These are phyloP conservation scores for Onychomys arenicola DNA, from an alignment of 2,797 vertebrate genomes.

Conservation along the genomic window DNA sequence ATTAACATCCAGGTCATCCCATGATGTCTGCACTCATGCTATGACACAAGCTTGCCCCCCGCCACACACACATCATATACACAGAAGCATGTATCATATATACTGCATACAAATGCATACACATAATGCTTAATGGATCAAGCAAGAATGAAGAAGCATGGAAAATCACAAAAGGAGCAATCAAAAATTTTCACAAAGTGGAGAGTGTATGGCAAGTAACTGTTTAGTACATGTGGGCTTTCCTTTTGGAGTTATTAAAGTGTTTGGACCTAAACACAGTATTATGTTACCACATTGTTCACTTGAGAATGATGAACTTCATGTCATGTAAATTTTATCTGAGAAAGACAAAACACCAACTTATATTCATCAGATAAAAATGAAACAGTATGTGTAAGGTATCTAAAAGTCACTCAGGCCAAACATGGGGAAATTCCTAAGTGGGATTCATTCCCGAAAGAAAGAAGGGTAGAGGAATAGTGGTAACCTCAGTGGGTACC, in stretches of 20 bases:
- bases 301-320: not conserved
- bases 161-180: slow-evolving; percentile 24
- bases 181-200: not conserved
- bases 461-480: not conserved
- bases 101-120: not conserved
- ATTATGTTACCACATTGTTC: not conserved
- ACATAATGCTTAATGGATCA: not conserved
- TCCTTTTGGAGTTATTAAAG: slow-evolving; percentile 10
- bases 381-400: not conserved
- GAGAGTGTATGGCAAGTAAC: not conserved
- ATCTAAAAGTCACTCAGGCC: not conserved
- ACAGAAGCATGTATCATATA: not conserved
- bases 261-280: not conserved
- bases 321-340: not conserved
- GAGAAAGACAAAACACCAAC: not conserved
- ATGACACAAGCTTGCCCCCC: not conserved
- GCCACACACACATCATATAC: not conserved
- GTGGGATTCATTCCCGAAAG: not conserved
- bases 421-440: not conserved
- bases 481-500: not conserved
- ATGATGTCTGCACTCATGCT: not conserved
- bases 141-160: not conserved
- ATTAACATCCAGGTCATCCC: not conserved
- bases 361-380: not conserved
- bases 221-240: not conserved